Conservation (phyloP, 2,888 invertebrate genomes). For the Caenorhabditis sp. region DNA sequence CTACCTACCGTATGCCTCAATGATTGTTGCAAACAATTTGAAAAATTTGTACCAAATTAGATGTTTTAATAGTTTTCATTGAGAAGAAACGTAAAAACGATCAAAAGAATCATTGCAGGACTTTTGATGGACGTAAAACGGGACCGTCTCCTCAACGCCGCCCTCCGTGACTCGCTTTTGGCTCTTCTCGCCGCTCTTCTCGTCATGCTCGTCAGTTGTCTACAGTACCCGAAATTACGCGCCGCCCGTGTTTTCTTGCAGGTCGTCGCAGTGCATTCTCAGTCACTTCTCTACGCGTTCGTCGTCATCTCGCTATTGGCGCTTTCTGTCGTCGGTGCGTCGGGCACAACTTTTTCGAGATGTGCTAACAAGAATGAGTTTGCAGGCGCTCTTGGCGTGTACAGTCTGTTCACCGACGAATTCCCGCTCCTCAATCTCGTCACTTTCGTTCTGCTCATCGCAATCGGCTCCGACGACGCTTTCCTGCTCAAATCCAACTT, state of each 20-base stretch:
- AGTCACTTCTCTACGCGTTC: conserved; percentile 62
- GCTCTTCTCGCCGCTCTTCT: conserved; percentile 73
- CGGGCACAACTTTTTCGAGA: too few species aligned
- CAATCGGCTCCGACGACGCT: conserved; percentile 77
- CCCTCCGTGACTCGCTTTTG: conserved; percentile 71
- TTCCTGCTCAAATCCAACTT: conserved; percentile 74
- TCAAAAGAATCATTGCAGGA: too few species aligned
- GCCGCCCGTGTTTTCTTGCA: too few species aligned
- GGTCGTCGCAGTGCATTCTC: conserved; percentile 68
- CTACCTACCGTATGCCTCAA: too few species aligned
- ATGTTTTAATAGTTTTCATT: too few species aligned
- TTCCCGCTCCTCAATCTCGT: conserved; percentile 77
- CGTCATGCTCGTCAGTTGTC: conserved; percentile 62
- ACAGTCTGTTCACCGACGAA: conserved; percentile 72
- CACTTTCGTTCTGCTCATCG: conserved; percentile 76
- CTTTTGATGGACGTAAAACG: conserved; percentile 75
- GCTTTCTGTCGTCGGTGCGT: conserved; percentile 58
- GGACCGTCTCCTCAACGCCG: conserved; percentile 72
- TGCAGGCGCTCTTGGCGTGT: conserved; percentile 66
- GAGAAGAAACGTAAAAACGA: too few species aligned
- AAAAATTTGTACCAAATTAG: too few species aligned
- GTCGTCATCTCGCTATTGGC: conserved; percentile 62
- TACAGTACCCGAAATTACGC: too few species aligned
- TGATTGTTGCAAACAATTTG: too few species aligned
- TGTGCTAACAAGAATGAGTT: too few species aligned